These are phyloP conservation scores for Altica lythri DNA, from an alignment of 2,888 invertebrate species.

Conservation along the genomic window DNA sequence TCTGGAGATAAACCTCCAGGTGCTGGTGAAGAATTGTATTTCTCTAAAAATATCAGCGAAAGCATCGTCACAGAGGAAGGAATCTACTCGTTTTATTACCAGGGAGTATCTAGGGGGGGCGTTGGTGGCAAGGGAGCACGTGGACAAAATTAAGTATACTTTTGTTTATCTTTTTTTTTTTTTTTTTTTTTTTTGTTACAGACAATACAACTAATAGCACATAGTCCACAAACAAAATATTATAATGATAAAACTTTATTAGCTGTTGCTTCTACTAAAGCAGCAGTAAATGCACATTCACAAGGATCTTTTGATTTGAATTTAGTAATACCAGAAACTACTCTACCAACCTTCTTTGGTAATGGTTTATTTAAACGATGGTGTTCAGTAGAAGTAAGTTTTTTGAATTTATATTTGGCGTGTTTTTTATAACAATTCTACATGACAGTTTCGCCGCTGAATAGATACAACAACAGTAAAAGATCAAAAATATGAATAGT, in stretches of 20 bases:
- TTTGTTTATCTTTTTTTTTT: background rate
- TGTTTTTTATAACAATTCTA: too few species aligned
- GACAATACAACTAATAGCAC: constrained; percentile 1
- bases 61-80: background rate
- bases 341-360: background rate
- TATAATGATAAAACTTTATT: background rate
- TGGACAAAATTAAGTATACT: background rate
- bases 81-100: background rate
- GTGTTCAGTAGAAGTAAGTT: constrained; percentile 7
- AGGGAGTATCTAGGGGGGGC: background rate
- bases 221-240: background rate
- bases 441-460: too few species aligned
- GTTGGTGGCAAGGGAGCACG: background rate
- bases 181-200: background rate
- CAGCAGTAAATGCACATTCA: background rate
- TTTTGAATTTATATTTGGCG: too few species aligned
- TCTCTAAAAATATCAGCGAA: background rate
- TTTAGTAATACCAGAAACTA: constrained; percentile 1
- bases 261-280: background rate
- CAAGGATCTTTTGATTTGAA: background rate
- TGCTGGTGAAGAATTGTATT: too few species aligned
- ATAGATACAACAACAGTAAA: too few species aligned
- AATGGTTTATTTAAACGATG: constrained; percentile 2
- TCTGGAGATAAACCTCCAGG: too few species aligned
- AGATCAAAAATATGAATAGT: background rate